Evolutionary conservation across 92 coral and sea anemone species (phyloP).

Genomic region (Siderastrea siderea): DNA sequence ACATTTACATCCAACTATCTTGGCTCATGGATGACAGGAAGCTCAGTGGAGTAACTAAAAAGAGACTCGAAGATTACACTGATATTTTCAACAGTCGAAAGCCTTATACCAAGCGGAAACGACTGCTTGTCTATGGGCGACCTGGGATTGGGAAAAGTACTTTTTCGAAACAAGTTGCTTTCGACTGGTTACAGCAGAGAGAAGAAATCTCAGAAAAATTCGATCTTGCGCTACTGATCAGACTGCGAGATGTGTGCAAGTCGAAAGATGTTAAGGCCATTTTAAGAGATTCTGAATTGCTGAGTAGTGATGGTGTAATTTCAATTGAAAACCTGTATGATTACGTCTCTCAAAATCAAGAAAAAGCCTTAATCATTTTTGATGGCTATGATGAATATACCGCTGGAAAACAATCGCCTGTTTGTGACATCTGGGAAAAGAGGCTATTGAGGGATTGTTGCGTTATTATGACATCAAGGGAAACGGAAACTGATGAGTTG

Average conservation of each 20-base stretch:
- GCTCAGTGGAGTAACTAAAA: slow-evolving; percentile 2
- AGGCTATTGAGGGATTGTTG: background rate
- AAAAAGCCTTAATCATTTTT: background rate
- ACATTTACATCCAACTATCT: background rate
- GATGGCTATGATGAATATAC: slow-evolving; percentile 22
- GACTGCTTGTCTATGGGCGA: background rate
- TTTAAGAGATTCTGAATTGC: background rate
- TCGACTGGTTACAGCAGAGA: background rate
- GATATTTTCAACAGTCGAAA: background rate
- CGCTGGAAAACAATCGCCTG: slow-evolving; percentile 1
- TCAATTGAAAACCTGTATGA: background rate
- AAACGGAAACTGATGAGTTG: background rate
- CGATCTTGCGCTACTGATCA: background rate
- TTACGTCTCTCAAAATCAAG: slow-evolving; percentile 1
- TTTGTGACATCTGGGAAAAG: background rate
- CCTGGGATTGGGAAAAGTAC: slow-evolving; percentile 6
- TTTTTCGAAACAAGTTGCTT: background rate
- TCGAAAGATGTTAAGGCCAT: background rate
- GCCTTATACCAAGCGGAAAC: background rate
- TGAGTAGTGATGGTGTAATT: background rate
- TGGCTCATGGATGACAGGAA: slow-evolving; percentile 11
- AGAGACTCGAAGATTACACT: slow-evolving; percentile 4
- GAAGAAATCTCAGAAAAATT: background rate
- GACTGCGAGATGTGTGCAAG: slow-evolving; percentile 11
- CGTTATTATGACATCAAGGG: background rate